Percentiles rank a stretch among this genome's conserved stretches.
Conservation (phyloP, 2,888 invertebrate species). For the Erynnis tages region DNA sequence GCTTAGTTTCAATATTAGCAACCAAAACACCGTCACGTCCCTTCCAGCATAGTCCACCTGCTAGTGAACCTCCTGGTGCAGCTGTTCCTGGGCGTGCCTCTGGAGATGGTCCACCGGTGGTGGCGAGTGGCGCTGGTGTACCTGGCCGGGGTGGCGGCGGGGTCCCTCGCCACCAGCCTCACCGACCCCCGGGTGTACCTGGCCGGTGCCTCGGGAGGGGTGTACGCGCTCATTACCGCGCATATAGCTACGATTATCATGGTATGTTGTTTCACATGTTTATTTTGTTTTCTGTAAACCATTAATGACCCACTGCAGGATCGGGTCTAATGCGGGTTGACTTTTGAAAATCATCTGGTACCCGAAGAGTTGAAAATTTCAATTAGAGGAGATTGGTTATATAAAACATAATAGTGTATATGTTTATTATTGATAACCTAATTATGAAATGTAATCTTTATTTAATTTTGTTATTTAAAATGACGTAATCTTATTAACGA, state of each 20-base stretch:
- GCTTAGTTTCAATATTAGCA: too few relatives aligned
- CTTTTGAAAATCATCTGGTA: too few relatives aligned
- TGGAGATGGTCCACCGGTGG: slow-evolving; percentile 98
- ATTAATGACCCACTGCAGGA: too few relatives aligned
- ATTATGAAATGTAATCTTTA: too few relatives aligned
- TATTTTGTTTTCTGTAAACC: background rate
- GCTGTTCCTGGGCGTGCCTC: slow-evolving; percentile 94
- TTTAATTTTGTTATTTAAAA: too few relatives aligned
- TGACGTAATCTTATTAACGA: too few relatives aligned
- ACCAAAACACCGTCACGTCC: too few relatives aligned
- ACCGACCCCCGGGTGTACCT: slow-evolving; percentile 90
- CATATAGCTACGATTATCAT: slow-evolving; percentile 95
- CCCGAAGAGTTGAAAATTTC: too few relatives aligned
- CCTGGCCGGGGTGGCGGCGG: slow-evolving; percentile 91
- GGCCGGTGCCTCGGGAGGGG: slow-evolving; percentile 97
- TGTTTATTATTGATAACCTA: too few relatives aligned
- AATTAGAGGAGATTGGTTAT: too few relatives aligned
- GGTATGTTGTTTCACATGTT: slow-evolving; percentile 73
- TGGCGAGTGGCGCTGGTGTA: slow-evolving; percentile 94
- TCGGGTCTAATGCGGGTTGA: too few relatives aligned
- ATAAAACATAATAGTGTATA: too few relatives aligned
- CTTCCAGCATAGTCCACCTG: slow-evolving; percentile 89
- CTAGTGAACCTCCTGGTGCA: slow-evolving; percentile 95
- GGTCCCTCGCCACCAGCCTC: slow-evolving; percentile 91
- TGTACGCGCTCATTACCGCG: slow-evolving; percentile 95